Conservation (phyloP, 1,140 invertebrate species). For the Pseudomyrmex dendroicus region DNA sequence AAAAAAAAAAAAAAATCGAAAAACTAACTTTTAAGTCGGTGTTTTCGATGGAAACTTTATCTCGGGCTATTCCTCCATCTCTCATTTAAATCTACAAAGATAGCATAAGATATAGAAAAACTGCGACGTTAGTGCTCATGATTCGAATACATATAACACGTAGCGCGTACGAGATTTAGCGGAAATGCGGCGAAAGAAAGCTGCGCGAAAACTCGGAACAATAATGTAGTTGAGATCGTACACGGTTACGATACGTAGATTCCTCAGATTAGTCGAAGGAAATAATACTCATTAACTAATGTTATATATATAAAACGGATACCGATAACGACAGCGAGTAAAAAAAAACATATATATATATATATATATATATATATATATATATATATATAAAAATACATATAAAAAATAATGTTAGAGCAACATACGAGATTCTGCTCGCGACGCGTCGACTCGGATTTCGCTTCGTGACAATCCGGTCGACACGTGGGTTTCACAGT, state of each 20-base stretch:
- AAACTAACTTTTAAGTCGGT: not conserved
- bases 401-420: conserved; percentile 42
- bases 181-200: not conserved
- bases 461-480: conserved; percentile 41
- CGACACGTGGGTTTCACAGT: conserved; percentile 28
- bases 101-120: conserved; percentile 18
- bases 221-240: conserved; percentile 24
- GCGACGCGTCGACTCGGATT: conserved; percentile 8
- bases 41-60: conserved; percentile 37
- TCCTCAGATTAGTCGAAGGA: conserved; percentile 16
- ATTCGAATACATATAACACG: not conserved
- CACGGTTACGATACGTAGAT: conserved; percentile 2
- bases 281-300: conserved; percentile 65
- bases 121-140: conserved; percentile 33
- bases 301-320: conserved; percentile 36
- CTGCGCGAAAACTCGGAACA: conserved; percentile 31
- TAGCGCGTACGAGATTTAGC: not conserved
- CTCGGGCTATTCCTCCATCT: conserved; percentile 15
- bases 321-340: conserved; percentile 57
- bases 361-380: conserved; percentile 16
- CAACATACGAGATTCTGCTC: conserved; percentile 21
- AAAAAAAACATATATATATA: conserved; percentile 50
- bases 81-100: conserved; percentile 29
- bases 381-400: conserved; percentile 6
- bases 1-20: too few species aligned